phyloP scores from a whole-genome alignment of 2,113 vertebrate genomes.

The Gallinago undulata region DNA sequence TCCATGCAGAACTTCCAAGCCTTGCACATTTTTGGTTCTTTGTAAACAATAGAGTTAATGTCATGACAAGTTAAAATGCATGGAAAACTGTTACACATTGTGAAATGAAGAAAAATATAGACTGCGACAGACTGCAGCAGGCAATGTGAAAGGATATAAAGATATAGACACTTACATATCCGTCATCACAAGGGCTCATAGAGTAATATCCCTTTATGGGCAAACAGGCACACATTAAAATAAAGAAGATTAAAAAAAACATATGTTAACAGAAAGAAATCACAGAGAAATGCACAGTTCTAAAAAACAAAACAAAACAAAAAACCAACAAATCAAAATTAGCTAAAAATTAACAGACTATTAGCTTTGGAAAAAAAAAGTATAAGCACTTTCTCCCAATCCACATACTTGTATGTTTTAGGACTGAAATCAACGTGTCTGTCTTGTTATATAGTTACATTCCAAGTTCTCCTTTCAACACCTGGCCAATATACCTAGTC shows the following conservation, averaged over 20 bases:
- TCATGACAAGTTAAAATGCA: not conserved
- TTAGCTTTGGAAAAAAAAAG: not conserved
- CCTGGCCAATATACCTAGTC: not conserved
- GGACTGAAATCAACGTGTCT: not conserved
- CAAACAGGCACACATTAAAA: conserved; percentile 76
- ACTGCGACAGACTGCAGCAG: conserved; percentile 31
- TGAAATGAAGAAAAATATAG: conserved; percentile 5
- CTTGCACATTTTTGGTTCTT: not conserved
- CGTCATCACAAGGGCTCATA: conserved; percentile 91
- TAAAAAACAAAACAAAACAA: not conserved
- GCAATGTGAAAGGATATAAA: conserved; percentile 70
- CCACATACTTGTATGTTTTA: not conserved
- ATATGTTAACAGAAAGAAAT: conserved; percentile 59
- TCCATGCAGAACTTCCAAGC: conserved; percentile 30
- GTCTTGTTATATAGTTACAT: not conserved
- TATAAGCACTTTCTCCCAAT: not conserved
- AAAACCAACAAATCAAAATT: not conserved
- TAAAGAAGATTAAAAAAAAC: conserved; percentile 66
- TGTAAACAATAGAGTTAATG: not conserved
- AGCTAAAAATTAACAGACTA: not conserved
- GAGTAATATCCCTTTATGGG: conserved; percentile 89
- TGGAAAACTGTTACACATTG: not conserved
- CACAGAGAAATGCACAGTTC: conserved; percentile 23
- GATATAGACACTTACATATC: conserved; percentile 89
- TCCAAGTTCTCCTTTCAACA: not conserved